Conservation (phyloP, 2,888 invertebrate genomes). For the Thyatira batis region DNA sequence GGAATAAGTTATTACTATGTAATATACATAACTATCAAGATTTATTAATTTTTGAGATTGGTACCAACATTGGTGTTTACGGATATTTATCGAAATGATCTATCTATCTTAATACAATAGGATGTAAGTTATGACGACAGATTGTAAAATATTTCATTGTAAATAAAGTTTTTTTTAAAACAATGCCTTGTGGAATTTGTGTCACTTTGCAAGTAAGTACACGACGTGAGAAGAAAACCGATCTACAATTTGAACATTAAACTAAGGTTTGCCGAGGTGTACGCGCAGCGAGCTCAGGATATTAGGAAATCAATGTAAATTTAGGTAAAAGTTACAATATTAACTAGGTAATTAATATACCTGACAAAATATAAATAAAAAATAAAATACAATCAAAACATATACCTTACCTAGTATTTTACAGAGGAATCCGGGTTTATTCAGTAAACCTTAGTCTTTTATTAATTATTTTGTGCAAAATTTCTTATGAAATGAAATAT, state of each 20-base stretch:
- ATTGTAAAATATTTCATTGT: conserved; percentile 79
- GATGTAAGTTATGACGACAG: conserved; percentile 65
- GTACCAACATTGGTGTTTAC: conserved; percentile 38
- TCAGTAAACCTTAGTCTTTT: too few species aligned
- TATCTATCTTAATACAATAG: conserved; percentile 61
- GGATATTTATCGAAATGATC: conserved; percentile 36
- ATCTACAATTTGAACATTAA: conserved; percentile 44
- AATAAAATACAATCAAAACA: too few species aligned
- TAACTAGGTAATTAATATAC: too few species aligned
- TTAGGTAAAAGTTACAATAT: too few species aligned
- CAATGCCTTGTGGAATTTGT: conserved; percentile 59
- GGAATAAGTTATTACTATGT: conserved; percentile 37
- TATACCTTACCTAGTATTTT: too few species aligned
- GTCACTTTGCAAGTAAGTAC: conserved; percentile 54
- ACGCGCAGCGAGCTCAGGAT: not conserved
- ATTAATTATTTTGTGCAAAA: too few species aligned
- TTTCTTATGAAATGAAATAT: too few species aligned
- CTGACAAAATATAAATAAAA: too few species aligned
- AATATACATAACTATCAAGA: not conserved
- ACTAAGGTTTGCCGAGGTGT: not conserved
- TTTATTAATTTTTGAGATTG: not conserved
- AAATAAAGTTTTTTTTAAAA: conserved; percentile 77
- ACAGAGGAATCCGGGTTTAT: too few species aligned
- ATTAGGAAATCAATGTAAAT: too few species aligned
- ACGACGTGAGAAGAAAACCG: conserved; percentile 33